These are phyloP conservation scores for Apostichopus japonicus DNA, from an alignment of 35 echinoderm and acorn worm genomes.

Conservation along the genomic window DNA sequence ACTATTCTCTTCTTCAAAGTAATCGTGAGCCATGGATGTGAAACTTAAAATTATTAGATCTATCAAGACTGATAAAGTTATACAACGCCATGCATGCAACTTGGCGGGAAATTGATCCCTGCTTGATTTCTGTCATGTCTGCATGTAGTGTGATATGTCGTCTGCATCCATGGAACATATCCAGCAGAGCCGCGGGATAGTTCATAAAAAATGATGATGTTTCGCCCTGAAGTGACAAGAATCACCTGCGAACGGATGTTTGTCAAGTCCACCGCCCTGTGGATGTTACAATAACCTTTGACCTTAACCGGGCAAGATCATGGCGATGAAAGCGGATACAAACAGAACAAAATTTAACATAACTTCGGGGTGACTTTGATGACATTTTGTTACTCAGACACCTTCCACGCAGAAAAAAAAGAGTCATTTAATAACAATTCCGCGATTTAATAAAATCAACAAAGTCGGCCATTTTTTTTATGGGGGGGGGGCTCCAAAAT, in stretches of 20 bases:
- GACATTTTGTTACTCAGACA: constrained; percentile 9
- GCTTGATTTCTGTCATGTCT: no score
- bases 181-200: neutral
- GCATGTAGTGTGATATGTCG: neutral
- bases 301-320: constrained; percentile 24
- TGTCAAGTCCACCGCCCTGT: constrained; percentile 23
- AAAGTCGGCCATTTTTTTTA: neutral
- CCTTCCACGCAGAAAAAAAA: neutral
- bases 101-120: no score
- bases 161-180: neutral
- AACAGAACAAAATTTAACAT: neutral
- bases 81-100: no score
- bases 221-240: neutral
- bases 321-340: neutral
- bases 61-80: no score
- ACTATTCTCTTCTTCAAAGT: no score
- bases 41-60: no score
- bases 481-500: neutral
- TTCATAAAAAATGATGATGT: no score
- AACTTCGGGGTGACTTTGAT: neutral
- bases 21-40: no score
- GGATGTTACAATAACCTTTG: constrained; percentile 42
- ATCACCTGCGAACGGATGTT: neutral
- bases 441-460: neutral
- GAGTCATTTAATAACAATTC: neutral